Evolutionary conservation across 2,888 invertebrate species (phyloP), one percentile per base, ranked within the genome.

Genomic region (Drosophila algonquin): DNA sequence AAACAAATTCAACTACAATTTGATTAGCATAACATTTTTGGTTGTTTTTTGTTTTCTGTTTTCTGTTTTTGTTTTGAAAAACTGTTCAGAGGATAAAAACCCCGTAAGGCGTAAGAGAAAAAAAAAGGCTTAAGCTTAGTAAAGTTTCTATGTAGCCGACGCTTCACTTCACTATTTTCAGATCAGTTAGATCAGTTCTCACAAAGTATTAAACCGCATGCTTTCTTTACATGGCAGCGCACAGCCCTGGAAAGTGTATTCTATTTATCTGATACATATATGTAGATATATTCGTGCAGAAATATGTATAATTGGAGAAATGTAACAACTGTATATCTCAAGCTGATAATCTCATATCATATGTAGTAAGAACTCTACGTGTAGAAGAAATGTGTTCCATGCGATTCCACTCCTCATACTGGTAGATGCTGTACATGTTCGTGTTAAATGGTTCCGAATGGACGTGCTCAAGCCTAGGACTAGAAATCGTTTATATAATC

Each of bases 21-120:
- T 88, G 82, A 82, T 88, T 88, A 82, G 88, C 73, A 82, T 88
- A 82, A 80, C 75, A 58, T 88, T 86, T 82, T 82, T 86, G 82
- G 88, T 86, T 88, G 27, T 64, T 63, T 68, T 79, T 78, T 77
- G 71, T 24, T 67, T 57, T 65, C 18, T 77, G 62, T 24, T 67
- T 57, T 65, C 18, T 77, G 60, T 24, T 24, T 24, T 5, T 40
- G n/a, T 40, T 69, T 69, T 69, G 70, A 70, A 44, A 51, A 67
- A 67, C 45, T 57, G 57, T 67, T 57, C 70, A 67, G 57, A 50
- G 18, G 56, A 58, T 55, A 64, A 32, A 50, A 69, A 32, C 18
- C n/a, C n/a, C 10, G 56, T 27, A 3, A 35, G 46, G 10, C 27
- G 32, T 27, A 57, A 52, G 27, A 14, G 44, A 35, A 62, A 63